These are phyloP conservation scores for Hydrolagus colliei DNA, from an alignment of 2,797 vertebrate species.

Conservation along the genomic window DNA sequence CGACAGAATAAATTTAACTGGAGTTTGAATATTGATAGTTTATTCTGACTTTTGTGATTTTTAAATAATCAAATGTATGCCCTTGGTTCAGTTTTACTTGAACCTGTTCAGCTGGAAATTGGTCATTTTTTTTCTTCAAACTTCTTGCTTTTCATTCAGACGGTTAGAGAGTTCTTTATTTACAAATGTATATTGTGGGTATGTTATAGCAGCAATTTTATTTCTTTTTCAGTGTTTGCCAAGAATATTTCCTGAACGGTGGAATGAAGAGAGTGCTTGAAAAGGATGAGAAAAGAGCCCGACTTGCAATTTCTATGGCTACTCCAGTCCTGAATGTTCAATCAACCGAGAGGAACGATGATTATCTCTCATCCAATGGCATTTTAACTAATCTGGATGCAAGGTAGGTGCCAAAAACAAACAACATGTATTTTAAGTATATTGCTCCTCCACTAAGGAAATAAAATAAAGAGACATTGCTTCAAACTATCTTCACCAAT, in stretches of 20 bases:
- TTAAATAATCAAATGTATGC: too few species aligned
- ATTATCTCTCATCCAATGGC: constrained; percentile 12
- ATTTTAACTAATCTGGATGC: constrained; percentile 17
- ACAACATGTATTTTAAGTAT: not conserved
- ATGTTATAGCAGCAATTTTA: constrained; percentile 3
- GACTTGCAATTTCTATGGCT: constrained; percentile 54
- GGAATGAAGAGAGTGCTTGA: constrained; percentile 88
- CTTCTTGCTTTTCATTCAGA: too few species aligned
- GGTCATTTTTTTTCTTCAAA: too few species aligned
- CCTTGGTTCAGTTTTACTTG: too few species aligned
- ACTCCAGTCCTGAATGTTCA: constrained; percentile 56
- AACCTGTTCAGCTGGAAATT: too few species aligned
- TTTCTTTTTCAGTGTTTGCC: constrained; percentile 72
- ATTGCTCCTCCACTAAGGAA: not conserved
- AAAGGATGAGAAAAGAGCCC: constrained; percentile 84
- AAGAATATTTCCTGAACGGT: constrained; percentile 91
- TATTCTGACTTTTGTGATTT: too few species aligned
- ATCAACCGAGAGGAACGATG: constrained; percentile 17
- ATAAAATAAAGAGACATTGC: not conserved
- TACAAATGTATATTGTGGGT: too few species aligned
- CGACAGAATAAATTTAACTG: too few species aligned
- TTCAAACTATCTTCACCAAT: not conserved
- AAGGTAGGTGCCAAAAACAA: constrained; percentile 12
- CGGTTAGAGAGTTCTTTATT: too few species aligned
- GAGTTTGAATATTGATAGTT: too few species aligned